These are phyloP conservation scores for Monopis laevigella DNA, from an alignment of 2,888 invertebrate species.

Conservation along the genomic window DNA sequence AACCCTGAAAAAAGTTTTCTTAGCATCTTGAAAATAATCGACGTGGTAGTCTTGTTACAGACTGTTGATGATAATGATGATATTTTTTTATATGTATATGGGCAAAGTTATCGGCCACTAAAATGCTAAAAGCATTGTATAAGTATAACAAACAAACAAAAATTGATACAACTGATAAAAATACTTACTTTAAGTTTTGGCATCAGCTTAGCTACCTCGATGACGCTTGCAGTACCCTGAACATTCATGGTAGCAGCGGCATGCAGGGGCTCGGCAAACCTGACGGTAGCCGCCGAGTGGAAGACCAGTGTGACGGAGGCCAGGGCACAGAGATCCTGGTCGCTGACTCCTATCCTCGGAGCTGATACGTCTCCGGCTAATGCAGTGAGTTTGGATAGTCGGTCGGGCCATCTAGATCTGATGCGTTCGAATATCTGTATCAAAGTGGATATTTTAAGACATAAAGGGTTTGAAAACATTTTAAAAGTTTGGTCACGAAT, in stretches of 20 bases:
- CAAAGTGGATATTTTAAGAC: too few relatives aligned
- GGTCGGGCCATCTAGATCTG: slow-evolving; percentile 69
- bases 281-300: slow-evolving; percentile 96
- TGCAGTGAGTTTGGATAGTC: slow-evolving; percentile 73
- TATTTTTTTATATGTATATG: too few relatives aligned
- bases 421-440: slow-evolving; percentile 76
- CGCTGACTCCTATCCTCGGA: slow-evolving; percentile 74
- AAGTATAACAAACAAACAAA: too few relatives aligned
- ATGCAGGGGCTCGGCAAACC: slow-evolving; percentile 91
- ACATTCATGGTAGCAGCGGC: slow-evolving; percentile 90
- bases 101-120: too few relatives aligned
- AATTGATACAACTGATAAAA: too few relatives aligned
- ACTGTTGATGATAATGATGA: too few relatives aligned
- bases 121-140: too few relatives aligned
- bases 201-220: slow-evolving; percentile 86
- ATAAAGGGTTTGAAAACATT: too few relatives aligned
- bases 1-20: too few relatives aligned
- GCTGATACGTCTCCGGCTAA: slow-evolving; percentile 81
- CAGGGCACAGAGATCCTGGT: slow-evolving; percentile 70
- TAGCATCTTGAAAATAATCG: too few relatives aligned
- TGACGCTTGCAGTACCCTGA: slow-evolving; percentile 83
- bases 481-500: too few relatives aligned
- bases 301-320: slow-evolving; percentile 85
- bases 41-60: too few relatives aligned
- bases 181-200: slow-evolving; percentile 71